Evolutionary conservation across 92 coral and sea anemone species (phyloP), one percentile per base, ranked within the genome.

Genomic region (Zoanthus sansibaricus): DNA sequence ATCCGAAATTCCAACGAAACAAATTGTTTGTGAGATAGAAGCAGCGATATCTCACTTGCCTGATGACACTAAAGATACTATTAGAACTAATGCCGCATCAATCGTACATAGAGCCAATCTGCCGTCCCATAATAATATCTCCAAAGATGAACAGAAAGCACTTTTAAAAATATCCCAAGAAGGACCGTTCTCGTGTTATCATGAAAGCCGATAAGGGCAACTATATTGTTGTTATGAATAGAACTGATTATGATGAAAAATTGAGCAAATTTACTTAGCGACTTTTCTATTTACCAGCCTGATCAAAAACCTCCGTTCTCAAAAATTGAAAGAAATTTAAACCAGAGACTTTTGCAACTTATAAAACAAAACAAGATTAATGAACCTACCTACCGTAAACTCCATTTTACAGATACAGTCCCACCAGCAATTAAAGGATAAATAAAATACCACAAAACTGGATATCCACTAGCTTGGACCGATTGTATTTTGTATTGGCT

Each of bases 221-320:
- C 52, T 90, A 88, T n/a, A 82, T 88, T 66, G 90, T 91, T 21
- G 91, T 91, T 0, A 82, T 91, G 88, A 86, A 87, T 16, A 78
- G 68, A 59, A 13, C 8, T 21, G 92, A 86, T 30, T 86, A 89
- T 86, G 87, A 89, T 70, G 42, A 79, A 42, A 90, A 90, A 44
- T 76, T 90, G 84, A 76, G 71, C 76, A 83, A 83, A 49, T 37
- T 25, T 90, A 66, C 86, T 87, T 7, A 20, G 56, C 48, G 88
- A 82, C 77, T 69, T 5, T 8, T 44, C 75, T 64, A 90, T 84
- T 33, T 90, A 87, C 75, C n/a, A 82, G 17, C 52, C 9, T 45
- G 83, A 64, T 10, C 18, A 87, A 1, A 79, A 82, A 45, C 30
- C 86, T 48, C 88, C 90, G 8, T 78, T 87, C 70, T 33, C 70